These are phyloP conservation scores for Lepus townsendii DNA, from an alignment of 2,797 vertebrate species.

Conservation along the genomic window DNA sequence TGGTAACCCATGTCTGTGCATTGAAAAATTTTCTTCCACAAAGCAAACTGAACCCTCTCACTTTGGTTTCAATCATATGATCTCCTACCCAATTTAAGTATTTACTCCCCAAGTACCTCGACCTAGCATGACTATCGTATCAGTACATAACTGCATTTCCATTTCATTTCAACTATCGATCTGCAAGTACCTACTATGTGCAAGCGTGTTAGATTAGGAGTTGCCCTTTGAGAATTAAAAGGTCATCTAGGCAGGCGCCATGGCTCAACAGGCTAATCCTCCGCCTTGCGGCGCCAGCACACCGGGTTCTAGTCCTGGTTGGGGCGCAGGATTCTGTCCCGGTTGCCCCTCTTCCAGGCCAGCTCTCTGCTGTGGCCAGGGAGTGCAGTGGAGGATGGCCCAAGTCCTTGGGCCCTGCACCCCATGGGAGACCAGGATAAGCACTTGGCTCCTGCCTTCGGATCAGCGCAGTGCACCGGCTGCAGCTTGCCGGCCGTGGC, in stretches of 20 bases:
- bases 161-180: not conserved
- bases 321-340: too few relatives aligned
- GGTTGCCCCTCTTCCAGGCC: too few relatives aligned
- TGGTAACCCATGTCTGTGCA: not conserved
- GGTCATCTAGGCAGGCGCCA: not conserved
- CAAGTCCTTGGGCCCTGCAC: too few relatives aligned
- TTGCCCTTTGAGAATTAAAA: not conserved
- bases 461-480: too few relatives aligned
- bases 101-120: not conserved
- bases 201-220: not conserved
- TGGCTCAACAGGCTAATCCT: too few relatives aligned
- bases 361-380: too few relatives aligned
- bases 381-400: too few relatives aligned
- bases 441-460: too few relatives aligned
- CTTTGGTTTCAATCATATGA: not conserved
- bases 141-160: not conserved
- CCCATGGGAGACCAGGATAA: too few relatives aligned
- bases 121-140: not conserved
- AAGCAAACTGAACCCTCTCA: not conserved
- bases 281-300: too few relatives aligned
- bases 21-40: not conserved
- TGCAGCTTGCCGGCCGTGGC: too few relatives aligned
- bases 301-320: too few relatives aligned
- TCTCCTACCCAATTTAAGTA: not conserved
- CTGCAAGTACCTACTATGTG: not conserved